Evolutionary conservation across 2,888 invertebrate genomes (phyloP).

Genomic region (Trachelus tabidus): DNA sequence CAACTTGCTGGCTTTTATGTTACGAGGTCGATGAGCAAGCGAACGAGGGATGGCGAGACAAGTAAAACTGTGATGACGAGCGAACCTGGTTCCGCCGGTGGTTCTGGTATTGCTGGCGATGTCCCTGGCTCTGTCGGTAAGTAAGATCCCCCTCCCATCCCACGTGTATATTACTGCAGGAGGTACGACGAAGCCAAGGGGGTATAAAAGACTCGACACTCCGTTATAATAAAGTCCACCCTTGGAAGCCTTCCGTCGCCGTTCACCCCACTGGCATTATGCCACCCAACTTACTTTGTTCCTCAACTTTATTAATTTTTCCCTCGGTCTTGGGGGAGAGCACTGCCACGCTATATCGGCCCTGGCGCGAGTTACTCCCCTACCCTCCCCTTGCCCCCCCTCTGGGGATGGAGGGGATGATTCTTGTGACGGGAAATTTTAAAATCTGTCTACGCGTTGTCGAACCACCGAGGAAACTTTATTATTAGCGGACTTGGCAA

Average conservation of each 20-base stretch:
- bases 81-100: neutral
- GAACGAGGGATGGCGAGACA: neutral
- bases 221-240: conserved; percentile 67
- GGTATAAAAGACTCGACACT: conserved; percentile 66
- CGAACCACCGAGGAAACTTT: conserved; percentile 66
- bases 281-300: conserved; percentile 66
- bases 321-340: conserved; percentile 63
- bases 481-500: conserved; percentile 57
- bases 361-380: conserved; percentile 8
- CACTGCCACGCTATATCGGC: conserved; percentile 19
- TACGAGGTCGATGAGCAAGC: conserved; percentile 1
- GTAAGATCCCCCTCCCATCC: conserved; percentile 27
- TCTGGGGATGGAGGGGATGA: conserved; percentile 30
- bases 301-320: conserved; percentile 67
- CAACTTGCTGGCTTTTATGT: neutral
- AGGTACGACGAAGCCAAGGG: conserved; percentile 38
- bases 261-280: conserved; percentile 54
- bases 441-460: conserved; percentile 67
- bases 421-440: conserved; percentile 66
- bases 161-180: conserved; percentile 42
- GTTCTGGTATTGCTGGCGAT: neutral
- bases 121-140: conserved; percentile 19
- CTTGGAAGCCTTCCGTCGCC: conserved; percentile 53
- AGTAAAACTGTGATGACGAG: neutral
- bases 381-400: conserved; percentile 3